phyloP scores from a whole-genome alignment of 2,888 invertebrate species.

The Synergus laeviventris region DNA sequence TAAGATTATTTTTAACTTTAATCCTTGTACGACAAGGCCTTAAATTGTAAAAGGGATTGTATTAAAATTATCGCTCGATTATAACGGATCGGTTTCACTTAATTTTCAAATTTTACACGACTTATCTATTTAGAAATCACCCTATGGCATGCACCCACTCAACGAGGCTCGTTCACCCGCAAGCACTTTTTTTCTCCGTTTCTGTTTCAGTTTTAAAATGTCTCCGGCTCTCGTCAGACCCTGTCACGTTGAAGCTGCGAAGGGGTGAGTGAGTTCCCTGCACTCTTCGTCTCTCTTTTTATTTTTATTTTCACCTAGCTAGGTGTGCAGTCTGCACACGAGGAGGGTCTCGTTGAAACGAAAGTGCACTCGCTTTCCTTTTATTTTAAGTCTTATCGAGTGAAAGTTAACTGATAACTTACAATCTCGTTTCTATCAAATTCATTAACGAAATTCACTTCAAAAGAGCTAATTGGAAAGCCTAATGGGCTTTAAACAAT shows the following conservation, averaged over 20 bases:
- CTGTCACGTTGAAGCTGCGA: constrained; percentile 92
- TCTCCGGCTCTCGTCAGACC: constrained; percentile 92
- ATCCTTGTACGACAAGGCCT: too few species aligned
- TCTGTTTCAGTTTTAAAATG: constrained; percentile 92
- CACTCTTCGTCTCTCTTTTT: constrained; percentile 40
- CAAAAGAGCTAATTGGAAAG: not conserved
- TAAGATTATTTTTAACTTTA: too few species aligned
- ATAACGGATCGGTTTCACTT: constrained; percentile 19
- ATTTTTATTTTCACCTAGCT: constrained; percentile 31
- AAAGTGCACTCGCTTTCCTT: constrained; percentile 35
- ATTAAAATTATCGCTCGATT: constrained; percentile 12
- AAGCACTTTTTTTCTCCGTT: constrained; percentile 57
- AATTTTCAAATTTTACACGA: constrained; percentile 24
- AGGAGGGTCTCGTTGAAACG: constrained; percentile 32
- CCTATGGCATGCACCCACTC: constrained; percentile 24
- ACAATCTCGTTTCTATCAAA: not conserved
- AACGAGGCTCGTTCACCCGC: constrained; percentile 31
- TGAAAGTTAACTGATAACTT: constrained; percentile 10
- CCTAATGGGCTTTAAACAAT: not conserved
- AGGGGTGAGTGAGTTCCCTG: constrained; percentile 83
- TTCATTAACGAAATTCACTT: constrained; percentile 4
- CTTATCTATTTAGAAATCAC: constrained; percentile 20
- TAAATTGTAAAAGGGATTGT: not conserved
- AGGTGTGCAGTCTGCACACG: constrained; percentile 19
- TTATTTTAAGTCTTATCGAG: constrained; percentile 15